Evolutionary conservation across 2,797 vertebrate species (phyloP).

Genomic region (Catharus ustulatus): DNA sequence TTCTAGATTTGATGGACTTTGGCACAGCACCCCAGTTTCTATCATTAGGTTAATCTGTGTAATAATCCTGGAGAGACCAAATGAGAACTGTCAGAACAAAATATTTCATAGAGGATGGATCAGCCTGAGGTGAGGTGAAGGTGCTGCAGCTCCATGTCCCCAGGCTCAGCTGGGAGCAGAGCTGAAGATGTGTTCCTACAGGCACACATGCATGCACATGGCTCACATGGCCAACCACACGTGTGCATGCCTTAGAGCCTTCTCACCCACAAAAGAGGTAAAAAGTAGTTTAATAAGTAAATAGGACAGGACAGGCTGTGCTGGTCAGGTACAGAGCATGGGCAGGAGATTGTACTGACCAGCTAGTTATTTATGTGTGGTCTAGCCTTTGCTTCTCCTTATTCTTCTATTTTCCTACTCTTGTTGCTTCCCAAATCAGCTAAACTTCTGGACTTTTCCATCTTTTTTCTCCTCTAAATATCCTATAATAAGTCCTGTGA

Average conservation of each 20-base stretch:
- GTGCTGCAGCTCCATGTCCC: neutral
- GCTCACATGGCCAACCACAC: rapidly evolving
- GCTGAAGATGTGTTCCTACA: neutral
- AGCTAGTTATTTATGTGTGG: neutral
- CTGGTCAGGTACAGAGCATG: neutral
- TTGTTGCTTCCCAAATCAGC: neutral
- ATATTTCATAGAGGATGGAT: neutral
- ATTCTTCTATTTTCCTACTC: neutral
- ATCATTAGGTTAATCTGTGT: too few relatives aligned
- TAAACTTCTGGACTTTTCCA: neutral
- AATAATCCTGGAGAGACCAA: neutral
- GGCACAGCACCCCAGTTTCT: neutral
- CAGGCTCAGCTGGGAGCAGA: neutral
- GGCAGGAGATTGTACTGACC: neutral
- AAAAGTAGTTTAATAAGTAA: neutral
- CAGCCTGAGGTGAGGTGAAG: neutral
- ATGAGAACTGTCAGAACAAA: neutral
- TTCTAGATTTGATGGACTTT: neutral
- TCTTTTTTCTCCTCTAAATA: neutral
- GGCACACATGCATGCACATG: rapidly evolving
- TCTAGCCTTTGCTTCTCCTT: neutral
- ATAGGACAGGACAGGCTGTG: neutral
- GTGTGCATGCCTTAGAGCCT: rapidly evolving
- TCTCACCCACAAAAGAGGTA: neutral
- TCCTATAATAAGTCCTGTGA: neutral